Percentiles rank a stretch among this genome's conserved stretches.
Evolutionary conservation across 2,888 invertebrate species (phyloP).

Genomic region (Eupithecia dodoneata): DNA sequence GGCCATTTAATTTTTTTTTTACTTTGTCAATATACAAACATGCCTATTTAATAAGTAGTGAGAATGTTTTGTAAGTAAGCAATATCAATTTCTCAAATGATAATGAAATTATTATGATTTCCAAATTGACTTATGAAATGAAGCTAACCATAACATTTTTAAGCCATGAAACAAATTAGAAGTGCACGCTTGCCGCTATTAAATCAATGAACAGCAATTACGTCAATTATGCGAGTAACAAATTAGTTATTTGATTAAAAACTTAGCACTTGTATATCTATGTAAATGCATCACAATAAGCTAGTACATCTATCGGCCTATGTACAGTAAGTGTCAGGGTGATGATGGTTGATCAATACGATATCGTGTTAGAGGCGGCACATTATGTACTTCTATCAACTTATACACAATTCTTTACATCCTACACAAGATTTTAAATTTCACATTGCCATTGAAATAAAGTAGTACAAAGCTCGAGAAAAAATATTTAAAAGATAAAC

Average conservation of each 20-base stretch:
- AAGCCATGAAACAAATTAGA: conserved; percentile 26
- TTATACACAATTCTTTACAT: conserved; percentile 38
- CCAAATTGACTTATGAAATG: conserved; percentile 22
- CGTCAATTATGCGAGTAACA: not conserved
- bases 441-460: conserved; percentile 46
- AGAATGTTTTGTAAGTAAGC: conserved; percentile 12
- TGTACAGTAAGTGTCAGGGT: conserved; percentile 16
- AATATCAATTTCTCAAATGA: conserved; percentile 5
- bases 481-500: conserved; percentile 54
- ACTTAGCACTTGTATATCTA: not conserved
- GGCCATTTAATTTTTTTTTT: conserved; percentile 18
- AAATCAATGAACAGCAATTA: not conserved
- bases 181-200: conserved; percentile 28
- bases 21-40: conserved; percentile 26
- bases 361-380: conserved; percentile 41
- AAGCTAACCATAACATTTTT: conserved; percentile 16
- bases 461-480: conserved; percentile 48
- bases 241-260: not conserved
- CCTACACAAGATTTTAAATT: conserved; percentile 49
- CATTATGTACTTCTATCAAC: conserved; percentile 43
- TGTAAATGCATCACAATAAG: conserved; percentile 3
- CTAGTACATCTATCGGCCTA: not conserved
- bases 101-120: not conserved
- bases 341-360: conserved; percentile 28
- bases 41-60: conserved; percentile 26